Conservation (phyloP, 2,888 invertebrate species). For the Cryptosula pallasiana region DNA sequence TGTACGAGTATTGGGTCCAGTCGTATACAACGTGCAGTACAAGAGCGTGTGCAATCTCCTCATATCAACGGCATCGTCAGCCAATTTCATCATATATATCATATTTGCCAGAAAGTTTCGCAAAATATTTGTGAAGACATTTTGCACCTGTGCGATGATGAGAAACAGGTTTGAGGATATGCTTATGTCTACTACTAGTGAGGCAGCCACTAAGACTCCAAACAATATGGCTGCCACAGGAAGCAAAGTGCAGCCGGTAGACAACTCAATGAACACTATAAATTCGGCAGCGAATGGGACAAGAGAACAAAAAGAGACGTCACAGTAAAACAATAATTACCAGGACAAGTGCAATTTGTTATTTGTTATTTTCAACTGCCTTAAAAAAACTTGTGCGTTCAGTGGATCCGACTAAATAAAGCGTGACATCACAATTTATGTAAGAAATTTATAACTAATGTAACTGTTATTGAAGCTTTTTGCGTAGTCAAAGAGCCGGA, state of each 20-base stretch:
- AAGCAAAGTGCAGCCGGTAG: background rate
- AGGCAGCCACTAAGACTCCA: background rate
- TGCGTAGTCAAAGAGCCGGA: no score
- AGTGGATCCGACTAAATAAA: no score
- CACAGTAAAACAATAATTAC: no score
- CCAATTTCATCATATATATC: constrained; percentile 20
- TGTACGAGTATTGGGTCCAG: background rate
- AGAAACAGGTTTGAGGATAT: background rate
- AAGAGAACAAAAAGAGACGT: no score
- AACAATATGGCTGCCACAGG: background rate
- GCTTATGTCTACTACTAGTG: background rate
- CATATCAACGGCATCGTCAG: background rate
- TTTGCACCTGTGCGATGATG: background rate
- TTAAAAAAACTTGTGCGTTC: no score
- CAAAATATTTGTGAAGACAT: constrained; percentile 13
- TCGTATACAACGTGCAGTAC: background rate
- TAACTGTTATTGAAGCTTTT: no score
- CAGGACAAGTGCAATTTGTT: no score
- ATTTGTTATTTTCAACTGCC: no score
- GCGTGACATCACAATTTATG: no score
- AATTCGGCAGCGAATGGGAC: background rate
- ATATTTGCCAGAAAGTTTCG: constrained; percentile 21
- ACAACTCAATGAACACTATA: background rate
- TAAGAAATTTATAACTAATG: no score
- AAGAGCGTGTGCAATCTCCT: background rate